Evolutionary conservation across 2,797 vertebrate genomes (phyloP).

Genomic region (Urosaurus nigricauda): DNA sequence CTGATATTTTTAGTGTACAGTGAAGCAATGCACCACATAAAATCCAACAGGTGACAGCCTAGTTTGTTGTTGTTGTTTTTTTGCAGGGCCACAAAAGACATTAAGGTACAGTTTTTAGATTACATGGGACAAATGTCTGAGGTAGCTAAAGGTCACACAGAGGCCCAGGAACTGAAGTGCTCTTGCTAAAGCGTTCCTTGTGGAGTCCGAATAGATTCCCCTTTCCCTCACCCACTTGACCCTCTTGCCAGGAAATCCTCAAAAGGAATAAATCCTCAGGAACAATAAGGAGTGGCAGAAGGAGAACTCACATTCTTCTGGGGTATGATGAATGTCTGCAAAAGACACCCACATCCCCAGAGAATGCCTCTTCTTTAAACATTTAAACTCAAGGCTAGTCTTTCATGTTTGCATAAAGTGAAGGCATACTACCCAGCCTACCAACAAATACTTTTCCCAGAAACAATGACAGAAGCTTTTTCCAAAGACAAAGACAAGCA

Average conservation of each 20-base stretch:
- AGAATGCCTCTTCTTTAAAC: not conserved
- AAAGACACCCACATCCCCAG: not conserved
- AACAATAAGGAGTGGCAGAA: not conserved
- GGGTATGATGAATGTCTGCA: not conserved
- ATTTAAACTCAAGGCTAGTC: not conserved
- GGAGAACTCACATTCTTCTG: not conserved
- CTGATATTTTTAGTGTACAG: not conserved
- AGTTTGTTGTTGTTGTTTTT: too few species aligned
- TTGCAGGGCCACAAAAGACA: not conserved
- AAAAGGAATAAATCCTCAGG: slow-evolving; percentile 1
- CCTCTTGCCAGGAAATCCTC: not conserved
- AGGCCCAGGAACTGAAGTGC: not conserved
- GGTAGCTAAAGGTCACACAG: not conserved
- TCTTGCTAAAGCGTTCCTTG: too few species aligned
- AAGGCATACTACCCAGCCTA: not conserved
- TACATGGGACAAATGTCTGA: not conserved
- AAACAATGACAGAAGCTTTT: not conserved
- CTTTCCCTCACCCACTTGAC: not conserved
- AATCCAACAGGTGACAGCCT: not conserved
- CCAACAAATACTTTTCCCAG: not conserved
- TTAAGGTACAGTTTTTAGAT: not conserved
- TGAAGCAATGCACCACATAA: not conserved
- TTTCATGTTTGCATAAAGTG: not conserved
- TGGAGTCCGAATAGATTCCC: not conserved
- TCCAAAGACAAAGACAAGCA: not conserved